Evolutionary conservation across 2,888 invertebrate genomes (phyloP).

Genomic region (Torymus aiolomorphi): DNA sequence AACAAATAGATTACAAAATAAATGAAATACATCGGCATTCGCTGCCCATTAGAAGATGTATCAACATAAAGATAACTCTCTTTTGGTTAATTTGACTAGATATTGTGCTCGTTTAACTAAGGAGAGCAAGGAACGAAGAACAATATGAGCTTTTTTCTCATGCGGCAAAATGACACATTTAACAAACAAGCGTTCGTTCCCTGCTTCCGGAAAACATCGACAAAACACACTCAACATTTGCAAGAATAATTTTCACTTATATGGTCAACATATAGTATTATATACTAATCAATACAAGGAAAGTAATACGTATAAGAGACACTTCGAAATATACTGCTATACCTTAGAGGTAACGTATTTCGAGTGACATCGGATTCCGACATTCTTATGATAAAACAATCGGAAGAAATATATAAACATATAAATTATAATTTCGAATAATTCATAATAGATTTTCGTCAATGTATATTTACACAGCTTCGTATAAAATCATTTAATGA

Average conservation of each 20-base stretch:
- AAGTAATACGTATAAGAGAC: conserved; percentile 1
- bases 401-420: no score
- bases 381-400: not conserved
- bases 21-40: no score
- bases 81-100: conserved; percentile 5
- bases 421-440: no score
- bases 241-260: conserved; percentile 22
- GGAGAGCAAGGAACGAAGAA: conserved; percentile 28
- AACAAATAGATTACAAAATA: no score
- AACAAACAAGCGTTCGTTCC: conserved; percentile 18
- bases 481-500: no score
- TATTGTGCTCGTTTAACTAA: conserved; percentile 26
- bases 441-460: no score
- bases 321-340: conserved; percentile 5
- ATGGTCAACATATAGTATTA: conserved; percentile 22
- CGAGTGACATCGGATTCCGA: not conserved
- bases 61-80: no score
- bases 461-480: no score
- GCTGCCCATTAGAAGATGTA: no score
- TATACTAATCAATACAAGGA: conserved; percentile 6
- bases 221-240: conserved; percentile 21
- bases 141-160: not conserved
- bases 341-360: conserved; percentile 9
- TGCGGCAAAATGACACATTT: conserved; percentile 9
- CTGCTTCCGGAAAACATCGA: conserved; percentile 17